Conservation (phyloP, 2,113 vertebrate species). For the Scolopax mira region DNA sequence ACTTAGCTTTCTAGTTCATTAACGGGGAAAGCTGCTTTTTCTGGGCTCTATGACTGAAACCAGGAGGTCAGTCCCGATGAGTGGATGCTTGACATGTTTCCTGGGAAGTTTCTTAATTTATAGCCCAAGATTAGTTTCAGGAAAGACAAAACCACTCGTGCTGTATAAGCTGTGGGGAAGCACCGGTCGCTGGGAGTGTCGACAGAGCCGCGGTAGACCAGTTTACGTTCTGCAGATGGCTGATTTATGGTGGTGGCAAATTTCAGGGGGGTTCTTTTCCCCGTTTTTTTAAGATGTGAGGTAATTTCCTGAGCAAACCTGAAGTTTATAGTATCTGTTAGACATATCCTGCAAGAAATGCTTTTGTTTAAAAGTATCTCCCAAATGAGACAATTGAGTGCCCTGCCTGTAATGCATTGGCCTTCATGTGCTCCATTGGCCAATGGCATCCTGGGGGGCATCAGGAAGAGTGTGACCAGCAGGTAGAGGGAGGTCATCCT, state of each 20-base stretch:
- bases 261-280: background rate
- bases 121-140: background rate
- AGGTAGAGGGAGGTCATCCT: too few species aligned
- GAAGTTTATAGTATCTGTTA: background rate
- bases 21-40: background rate
- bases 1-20: background rate
- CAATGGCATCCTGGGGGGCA: too few species aligned
- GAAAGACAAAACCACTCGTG: rapidly evolving
- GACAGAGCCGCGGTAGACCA: background rate
- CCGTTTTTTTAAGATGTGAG: background rate
- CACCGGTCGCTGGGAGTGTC: background rate
- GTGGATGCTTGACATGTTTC: background rate
- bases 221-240: background rate
- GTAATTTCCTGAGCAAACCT: background rate
- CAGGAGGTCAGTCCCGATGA: rapidly evolving
- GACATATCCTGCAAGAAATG: background rate
- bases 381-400: background rate
- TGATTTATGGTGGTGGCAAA: background rate
- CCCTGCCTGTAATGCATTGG: background rate
- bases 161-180: background rate
- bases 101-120: background rate
- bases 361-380: background rate
- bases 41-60: background rate
- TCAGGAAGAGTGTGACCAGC: background rate
- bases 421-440: too few species aligned